Percentiles rank a stretch among this genome's conserved stretches.
Conservation (phyloP, 37 sponge, comb jelly and placozoan species). For the Geodia barretti region DNA sequence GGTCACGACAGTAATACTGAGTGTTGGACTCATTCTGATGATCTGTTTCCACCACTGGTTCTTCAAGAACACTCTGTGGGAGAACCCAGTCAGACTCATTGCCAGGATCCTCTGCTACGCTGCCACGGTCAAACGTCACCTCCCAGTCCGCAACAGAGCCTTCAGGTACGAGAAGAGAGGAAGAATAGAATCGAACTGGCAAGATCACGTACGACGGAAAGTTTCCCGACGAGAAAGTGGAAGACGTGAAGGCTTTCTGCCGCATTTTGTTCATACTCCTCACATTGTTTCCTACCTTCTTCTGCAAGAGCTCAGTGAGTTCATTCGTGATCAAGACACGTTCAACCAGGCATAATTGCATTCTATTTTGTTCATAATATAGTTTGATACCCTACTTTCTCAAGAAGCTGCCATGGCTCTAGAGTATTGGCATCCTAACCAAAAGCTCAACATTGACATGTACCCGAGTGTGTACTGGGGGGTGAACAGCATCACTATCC, state of each 20-base stretch:
- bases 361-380: not conserved
- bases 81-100: conserved; percentile 36
- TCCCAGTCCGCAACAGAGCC: conserved; percentile 12
- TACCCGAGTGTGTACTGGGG: not conserved
- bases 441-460: not conserved
- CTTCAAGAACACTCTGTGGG: conserved; percentile 7
- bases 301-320: no score
- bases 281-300: not conserved
- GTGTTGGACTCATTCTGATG: conserved; percentile 5
- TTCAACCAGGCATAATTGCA: no score
- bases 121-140: conserved; percentile 27
- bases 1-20: not conserved
- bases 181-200: conserved; percentile 1
- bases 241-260: conserved; percentile 49
- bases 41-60: conserved; percentile 5
- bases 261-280: conserved; percentile 31
- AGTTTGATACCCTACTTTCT: not conserved
- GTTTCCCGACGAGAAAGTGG: conserved; percentile 43
- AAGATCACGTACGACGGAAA: conserved; percentile 50
- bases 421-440: not conserved
- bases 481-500: not conserved
- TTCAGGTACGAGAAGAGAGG: conserved; percentile 41
- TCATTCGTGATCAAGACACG: no score
- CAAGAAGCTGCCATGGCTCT: not conserved
- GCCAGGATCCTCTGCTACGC: conserved; percentile 15